Conservation (phyloP, 1,140 invertebrate genomes). For the Nylanderia fulva region DNA sequence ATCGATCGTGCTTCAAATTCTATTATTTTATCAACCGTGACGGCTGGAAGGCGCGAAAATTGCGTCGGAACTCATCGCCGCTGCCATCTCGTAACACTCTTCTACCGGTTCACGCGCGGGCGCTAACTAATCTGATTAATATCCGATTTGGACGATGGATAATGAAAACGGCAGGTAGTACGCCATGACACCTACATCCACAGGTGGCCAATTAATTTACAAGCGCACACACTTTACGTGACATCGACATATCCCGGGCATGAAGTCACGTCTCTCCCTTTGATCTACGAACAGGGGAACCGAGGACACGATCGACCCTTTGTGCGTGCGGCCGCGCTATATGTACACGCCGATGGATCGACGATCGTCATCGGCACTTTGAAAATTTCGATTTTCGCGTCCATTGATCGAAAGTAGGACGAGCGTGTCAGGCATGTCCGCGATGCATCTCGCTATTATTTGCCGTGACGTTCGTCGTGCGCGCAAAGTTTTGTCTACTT, state of each 20-base stretch:
- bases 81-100: background rate
- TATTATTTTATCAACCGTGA: conserved; percentile 29
- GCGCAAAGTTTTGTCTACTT: conserved; percentile 41
- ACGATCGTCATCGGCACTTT: conserved; percentile 38
- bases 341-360: conserved; percentile 11
- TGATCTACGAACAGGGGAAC: conserved; percentile 50
- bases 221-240: conserved; percentile 75
- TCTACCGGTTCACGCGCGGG: conserved; percentile 31
- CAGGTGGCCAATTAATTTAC: conserved; percentile 77
- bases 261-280: conserved; percentile 68
- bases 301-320: conserved; percentile 48
- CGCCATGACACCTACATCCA: conserved; percentile 66
- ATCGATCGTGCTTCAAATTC: conserved; percentile 16
- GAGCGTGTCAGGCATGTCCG: background rate
- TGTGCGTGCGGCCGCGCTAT: conserved; percentile 50
- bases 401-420: conserved; percentile 45
- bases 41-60: conserved; percentile 45
- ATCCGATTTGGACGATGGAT: conserved; percentile 68
- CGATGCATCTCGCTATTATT: conserved; percentile 22
- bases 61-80: conserved; percentile 33
- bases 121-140: conserved; percentile 72
- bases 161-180: conserved; percentile 66
- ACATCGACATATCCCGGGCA: conserved; percentile 74
- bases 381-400: conserved; percentile 44
- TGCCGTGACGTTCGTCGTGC: background rate